These are phyloP conservation scores for Syrrhaptes paradoxus DNA, from an alignment of 2,113 vertebrate genomes.

Conservation along the genomic window DNA sequence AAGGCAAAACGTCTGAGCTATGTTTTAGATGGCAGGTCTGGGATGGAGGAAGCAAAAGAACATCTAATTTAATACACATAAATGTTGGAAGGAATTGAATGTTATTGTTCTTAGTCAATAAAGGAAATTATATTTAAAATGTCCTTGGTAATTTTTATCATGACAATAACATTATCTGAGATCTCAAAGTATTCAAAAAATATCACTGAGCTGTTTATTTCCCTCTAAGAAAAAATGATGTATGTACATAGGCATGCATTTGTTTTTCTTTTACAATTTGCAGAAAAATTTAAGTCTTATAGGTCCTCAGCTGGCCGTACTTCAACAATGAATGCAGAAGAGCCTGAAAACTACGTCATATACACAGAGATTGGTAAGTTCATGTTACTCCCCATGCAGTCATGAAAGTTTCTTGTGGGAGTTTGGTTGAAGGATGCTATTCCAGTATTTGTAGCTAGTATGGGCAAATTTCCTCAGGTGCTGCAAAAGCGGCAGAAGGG, in stretches of 20 bases:
- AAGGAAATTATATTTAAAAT: neutral
- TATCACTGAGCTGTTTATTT: neutral
- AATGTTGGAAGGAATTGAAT: neutral
- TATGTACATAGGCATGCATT: neutral
- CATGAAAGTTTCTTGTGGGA: neutral
- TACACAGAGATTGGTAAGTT: slow-evolving; percentile 56
- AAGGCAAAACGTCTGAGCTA: neutral
- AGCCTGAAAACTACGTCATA: neutral
- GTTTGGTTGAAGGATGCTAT: neutral
- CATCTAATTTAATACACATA: neutral
- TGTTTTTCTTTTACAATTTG: neutral
- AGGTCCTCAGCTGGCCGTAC: neutral
- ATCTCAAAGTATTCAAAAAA: neutral
- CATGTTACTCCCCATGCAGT: neutral
- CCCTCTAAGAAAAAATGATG: neutral
- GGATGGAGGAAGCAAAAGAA: neutral
- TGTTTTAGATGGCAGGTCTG: neutral
- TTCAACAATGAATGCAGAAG: neutral
- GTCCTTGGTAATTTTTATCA: neutral
- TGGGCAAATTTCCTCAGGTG: neutral
- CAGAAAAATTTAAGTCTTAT: slow-evolving; percentile 21
- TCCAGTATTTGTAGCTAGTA: neutral
- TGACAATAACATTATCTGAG: neutral
- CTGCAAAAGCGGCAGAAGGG: neutral
- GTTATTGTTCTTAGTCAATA: neutral